Conservation (phyloP, 1,140 invertebrate species). For the Drosophila navojoa region DNA sequence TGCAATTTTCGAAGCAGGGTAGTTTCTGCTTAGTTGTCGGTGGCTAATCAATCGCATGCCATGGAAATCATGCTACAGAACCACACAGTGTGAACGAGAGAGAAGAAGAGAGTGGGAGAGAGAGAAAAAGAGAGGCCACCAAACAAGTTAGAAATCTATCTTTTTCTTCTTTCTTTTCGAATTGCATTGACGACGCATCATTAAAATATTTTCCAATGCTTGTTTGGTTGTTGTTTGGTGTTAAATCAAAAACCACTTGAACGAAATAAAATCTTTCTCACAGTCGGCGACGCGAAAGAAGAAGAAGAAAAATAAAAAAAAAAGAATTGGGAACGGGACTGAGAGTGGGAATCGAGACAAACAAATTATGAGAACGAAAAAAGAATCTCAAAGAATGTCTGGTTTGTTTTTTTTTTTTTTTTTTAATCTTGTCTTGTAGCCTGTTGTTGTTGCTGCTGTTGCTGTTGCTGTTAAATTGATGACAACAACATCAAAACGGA, state of each 20-base stretch:
- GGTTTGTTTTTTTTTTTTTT: conserved; percentile 52
- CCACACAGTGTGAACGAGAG: neutral
- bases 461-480: conserved; percentile 71
- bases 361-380: conserved; percentile 77
- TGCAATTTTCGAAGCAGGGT: neutral
- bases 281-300: conserved; percentile 60
- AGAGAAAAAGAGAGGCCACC: conserved; percentile 52
- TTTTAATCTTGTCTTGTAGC: conserved; percentile 9
- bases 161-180: conserved; percentile 57
- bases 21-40: conserved; percentile 31
- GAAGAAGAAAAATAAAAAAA: neutral
- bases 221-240: conserved; percentile 61
- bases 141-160: conserved; percentile 78
- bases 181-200: conserved; percentile 76
- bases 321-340: conserved; percentile 52
- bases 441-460: conserved; percentile 52
- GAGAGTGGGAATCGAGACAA: conserved; percentile 49
- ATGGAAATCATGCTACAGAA: conserved; percentile 55
- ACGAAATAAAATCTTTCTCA: conserved; percentile 82
- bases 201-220: conserved; percentile 77
- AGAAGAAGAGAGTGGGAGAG: conserved; percentile 5
- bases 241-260: conserved; percentile 82
- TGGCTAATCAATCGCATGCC: conserved; percentile 67
- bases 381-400: conserved; percentile 67
- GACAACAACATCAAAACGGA: conserved; percentile 77